A percentile compares a stretch with the other conserved stretches of the same genome.
Conservation (phyloP, 2,888 invertebrate genomes). For the Aspidapion aeneum region DNA sequence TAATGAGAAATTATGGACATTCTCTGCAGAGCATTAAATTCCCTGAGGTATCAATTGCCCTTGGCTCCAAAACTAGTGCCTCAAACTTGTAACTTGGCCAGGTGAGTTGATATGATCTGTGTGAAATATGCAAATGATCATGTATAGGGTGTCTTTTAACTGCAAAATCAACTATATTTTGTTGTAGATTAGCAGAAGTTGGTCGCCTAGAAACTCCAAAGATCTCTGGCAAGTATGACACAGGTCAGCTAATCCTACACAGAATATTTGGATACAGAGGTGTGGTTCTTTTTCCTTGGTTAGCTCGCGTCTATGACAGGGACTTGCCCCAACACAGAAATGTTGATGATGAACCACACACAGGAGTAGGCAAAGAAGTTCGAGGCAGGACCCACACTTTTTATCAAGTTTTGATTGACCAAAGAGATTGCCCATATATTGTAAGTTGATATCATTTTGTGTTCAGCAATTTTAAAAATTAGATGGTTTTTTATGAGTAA, state of each 20-base stretch:
- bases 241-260: constrained; percentile 94
- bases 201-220: constrained; percentile 88
- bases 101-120: no score
- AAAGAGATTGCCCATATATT: constrained; percentile 94
- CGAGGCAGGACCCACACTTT: constrained; percentile 91
- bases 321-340: constrained; percentile 61
- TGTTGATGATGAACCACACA: constrained; percentile 40
- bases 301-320: constrained; percentile 91
- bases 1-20: no score
- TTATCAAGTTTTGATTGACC: constrained; percentile 97
- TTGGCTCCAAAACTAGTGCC: no score
- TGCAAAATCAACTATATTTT: no score
- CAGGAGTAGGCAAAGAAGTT: constrained; percentile 73
- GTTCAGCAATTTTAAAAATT: constrained; percentile 3
- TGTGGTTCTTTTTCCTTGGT: constrained; percentile 95
- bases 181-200: constrained; percentile 84
- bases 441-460: no score
- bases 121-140: no score
- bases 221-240: constrained; percentile 86
- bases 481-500: not conserved
- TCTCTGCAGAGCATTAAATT: no score
- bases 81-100: no score
- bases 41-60: no score
- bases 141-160: no score
- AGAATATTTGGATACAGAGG: constrained; percentile 97